phyloP scores from a whole-genome alignment of 2,888 invertebrate species.

The Morpho achilles region DNA sequence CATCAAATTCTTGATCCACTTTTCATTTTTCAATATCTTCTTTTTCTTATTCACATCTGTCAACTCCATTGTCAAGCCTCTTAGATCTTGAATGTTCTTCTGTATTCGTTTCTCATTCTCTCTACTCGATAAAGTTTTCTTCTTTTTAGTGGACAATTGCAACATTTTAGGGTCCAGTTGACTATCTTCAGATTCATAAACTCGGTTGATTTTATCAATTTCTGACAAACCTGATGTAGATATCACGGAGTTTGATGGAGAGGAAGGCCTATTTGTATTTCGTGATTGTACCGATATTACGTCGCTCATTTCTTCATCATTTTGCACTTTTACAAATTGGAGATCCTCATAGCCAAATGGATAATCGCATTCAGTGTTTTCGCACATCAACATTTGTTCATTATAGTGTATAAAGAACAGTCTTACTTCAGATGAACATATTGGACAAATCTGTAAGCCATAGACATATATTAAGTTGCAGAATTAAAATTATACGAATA shows the following conservation, averaged over 20 bases:
- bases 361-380: slow-evolving; percentile 50
- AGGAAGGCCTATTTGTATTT: slow-evolving; percentile 2
- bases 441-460: slow-evolving; percentile 46
- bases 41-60: slow-evolving; percentile 22
- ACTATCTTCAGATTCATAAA: slow-evolving; percentile 37
- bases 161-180: slow-evolving; percentile 16
- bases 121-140: neutral
- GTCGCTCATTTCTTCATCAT: slow-evolving; percentile 33
- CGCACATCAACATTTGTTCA: slow-evolving; percentile 57
- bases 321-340: slow-evolving; percentile 40
- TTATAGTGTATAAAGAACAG: slow-evolving; percentile 48
- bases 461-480: no score
- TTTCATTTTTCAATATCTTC: slow-evolving; percentile 43
- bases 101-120: slow-evolving; percentile 28
- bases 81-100: slow-evolving; percentile 41
- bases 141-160: slow-evolving; percentile 10
- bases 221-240: slow-evolving; percentile 44
- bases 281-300: slow-evolving; percentile 26
- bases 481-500: no score
- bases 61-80: slow-evolving; percentile 38
- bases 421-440: slow-evolving; percentile 44
- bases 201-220: slow-evolving; percentile 37
- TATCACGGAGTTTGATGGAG: slow-evolving; percentile 33
- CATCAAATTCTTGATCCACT: slow-evolving; percentile 49
- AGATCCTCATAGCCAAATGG: slow-evolving; percentile 54